phyloP scores from a whole-genome alignment of 2,888 invertebrate genomes.

The Rhaphigaster nebulosa region DNA sequence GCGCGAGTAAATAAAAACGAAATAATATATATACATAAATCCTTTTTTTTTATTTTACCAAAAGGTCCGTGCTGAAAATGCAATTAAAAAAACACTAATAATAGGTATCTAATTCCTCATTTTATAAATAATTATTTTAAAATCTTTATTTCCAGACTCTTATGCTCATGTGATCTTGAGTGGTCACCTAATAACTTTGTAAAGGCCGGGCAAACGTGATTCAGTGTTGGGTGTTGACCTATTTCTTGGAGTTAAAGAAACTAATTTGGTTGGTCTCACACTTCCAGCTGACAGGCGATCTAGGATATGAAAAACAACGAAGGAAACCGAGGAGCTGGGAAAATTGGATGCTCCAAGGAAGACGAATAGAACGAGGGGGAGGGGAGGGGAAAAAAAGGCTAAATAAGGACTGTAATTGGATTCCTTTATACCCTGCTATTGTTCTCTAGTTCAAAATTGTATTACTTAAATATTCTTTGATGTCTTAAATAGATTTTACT shows the following conservation, averaged over 20 bases:
- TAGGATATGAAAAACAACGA: constrained; percentile 40
- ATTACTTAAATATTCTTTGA: not conserved
- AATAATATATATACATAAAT: too few relatives aligned
- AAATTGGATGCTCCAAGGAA: constrained; percentile 7
- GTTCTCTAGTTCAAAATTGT: not conserved
- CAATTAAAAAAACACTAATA: too few relatives aligned
- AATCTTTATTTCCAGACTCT: not conserved
- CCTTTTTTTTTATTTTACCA: too few relatives aligned
- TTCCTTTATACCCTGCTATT: not conserved
- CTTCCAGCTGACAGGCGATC: constrained; percentile 28
- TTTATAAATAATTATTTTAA: too few relatives aligned
- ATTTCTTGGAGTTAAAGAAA: constrained; percentile 27
- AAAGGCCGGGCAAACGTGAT: not conserved
- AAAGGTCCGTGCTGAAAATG: too few relatives aligned
- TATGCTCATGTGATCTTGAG: not conserved
- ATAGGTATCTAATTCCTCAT: too few relatives aligned
- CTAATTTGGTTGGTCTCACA: constrained; percentile 27
- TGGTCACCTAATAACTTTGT: not conserved
- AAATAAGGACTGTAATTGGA: constrained; percentile 35
- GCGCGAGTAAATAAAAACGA: too few relatives aligned
- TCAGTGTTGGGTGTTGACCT: not conserved
- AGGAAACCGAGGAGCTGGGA: not conserved
- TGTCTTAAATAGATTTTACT: not conserved
- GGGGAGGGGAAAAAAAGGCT: not conserved
- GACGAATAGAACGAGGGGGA: not conserved